phyloP scores from a whole-genome alignment of 2,797 vertebrate species.

The Chrysocyon brachyurus region DNA sequence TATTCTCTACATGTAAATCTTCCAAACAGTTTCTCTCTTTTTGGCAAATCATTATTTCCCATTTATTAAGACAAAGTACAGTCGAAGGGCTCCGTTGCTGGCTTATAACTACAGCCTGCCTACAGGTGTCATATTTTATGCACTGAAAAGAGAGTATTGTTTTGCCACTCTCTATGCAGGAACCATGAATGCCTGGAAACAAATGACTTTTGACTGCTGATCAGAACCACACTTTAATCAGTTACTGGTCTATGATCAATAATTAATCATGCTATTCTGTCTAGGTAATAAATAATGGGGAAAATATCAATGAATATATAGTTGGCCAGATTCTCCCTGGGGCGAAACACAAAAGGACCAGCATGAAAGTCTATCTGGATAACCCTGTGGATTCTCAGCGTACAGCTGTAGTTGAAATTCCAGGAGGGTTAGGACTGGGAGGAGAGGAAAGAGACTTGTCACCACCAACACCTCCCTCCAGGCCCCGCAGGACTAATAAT shows the following conservation, averaged over 20 bases:
- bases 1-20: constrained; percentile 80
- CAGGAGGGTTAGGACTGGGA: not conserved
- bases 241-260: constrained; percentile 86
- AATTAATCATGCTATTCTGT: constrained; percentile 85
- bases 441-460: constrained; percentile 44
- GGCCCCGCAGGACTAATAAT: not conserved
- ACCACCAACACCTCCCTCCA: not conserved
- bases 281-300: constrained; percentile 85
- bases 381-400: constrained; percentile 42
- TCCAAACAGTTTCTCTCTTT: constrained; percentile 80
- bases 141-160: constrained; percentile 66
- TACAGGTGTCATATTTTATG: constrained; percentile 83
- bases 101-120: constrained; percentile 69
- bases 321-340: constrained; percentile 81
- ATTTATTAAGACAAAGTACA: constrained; percentile 79
- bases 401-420: constrained; percentile 51
- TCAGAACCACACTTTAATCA: constrained; percentile 86
- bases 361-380: constrained; percentile 64
- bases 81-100: constrained; percentile 48
- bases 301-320: constrained; percentile 85
- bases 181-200: constrained; percentile 75
- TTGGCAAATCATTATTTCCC: constrained; percentile 83
- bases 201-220: constrained; percentile 85
- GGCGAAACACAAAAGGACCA: constrained; percentile 68
- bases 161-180: constrained; percentile 71